A percentile compares a stretch with the other conserved stretches of the same genome.
phyloP scores from a whole-genome alignment of 2,888 invertebrate genomes.

The Agriopis marginaria region DNA sequence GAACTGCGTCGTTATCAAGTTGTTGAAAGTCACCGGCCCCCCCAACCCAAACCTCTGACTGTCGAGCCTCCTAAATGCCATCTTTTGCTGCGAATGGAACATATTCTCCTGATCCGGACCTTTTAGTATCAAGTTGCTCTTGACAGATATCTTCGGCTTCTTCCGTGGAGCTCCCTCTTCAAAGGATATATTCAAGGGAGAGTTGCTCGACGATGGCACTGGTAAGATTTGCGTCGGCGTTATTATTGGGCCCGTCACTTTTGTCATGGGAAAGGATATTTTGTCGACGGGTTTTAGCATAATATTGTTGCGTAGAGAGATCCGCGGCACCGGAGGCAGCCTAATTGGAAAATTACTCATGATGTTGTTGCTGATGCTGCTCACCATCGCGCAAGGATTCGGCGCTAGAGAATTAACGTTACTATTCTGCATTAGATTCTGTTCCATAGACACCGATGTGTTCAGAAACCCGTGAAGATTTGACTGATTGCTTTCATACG shows the following conservation, averaged over 20 bases:
- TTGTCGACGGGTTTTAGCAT: conserved; percentile 75
- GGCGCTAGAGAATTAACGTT: conserved; percentile 67
- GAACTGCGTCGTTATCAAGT: conserved; percentile 79
- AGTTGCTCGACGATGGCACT: conserved; percentile 75
- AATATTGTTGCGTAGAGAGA: conserved; percentile 71
- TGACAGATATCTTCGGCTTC: conserved; percentile 83
- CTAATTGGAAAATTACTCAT: conserved; percentile 80
- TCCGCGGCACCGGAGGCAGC: conserved; percentile 67
- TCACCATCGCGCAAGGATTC: conserved; percentile 66
- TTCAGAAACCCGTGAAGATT: conserved; percentile 73
- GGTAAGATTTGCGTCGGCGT: conserved; percentile 78
- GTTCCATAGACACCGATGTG: conserved; percentile 69
- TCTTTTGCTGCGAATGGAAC: conserved; percentile 82
- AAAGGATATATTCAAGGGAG: conserved; percentile 67
- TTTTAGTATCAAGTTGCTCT: conserved; percentile 81
- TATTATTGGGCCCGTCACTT: conserved; percentile 78
- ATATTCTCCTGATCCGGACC: conserved; percentile 82
- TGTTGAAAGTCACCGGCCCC: conserved; percentile 79
- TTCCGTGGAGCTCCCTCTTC: conserved; percentile 78
- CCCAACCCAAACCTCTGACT: conserved; percentile 76
- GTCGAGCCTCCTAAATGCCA: conserved; percentile 79
- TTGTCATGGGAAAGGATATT: conserved; percentile 70
- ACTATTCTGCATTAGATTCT: conserved; percentile 66
- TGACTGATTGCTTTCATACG: conserved; percentile 65
- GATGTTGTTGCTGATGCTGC: conserved; percentile 69